Evolutionary conservation across 2,113 vertebrate genomes (phyloP), one percentile per base, ranked within the genome.

Genomic region (Pyxicephalus adspersus): DNA sequence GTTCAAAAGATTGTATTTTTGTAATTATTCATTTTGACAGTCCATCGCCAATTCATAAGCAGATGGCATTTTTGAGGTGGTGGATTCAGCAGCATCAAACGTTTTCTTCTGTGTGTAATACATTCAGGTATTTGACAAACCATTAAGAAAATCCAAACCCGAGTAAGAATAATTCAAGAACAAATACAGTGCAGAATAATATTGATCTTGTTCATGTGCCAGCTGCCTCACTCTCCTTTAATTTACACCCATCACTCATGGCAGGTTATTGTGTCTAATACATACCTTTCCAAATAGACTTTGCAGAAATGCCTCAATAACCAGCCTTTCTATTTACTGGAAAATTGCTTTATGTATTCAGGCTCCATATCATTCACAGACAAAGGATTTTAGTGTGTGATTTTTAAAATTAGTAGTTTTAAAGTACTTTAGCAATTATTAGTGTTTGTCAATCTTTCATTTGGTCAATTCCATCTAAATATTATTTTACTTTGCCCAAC

Each of bases 261-360:
- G 68, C 79, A 81, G 79, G 79, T 74, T 81, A 81, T 81, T 72
- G 79, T 74, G 60, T 81, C 79, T 81, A 57, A 64, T 81, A 81
- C 38, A 74, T 81, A 73, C 68, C 70, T 73, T 81, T 73, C 50
- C 60, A 81, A 81, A 81, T 81, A 74, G 79, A 81, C 79, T 81
- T 80, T 52, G 31, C 18, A 81, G 68, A 64, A 80, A 73, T 65
- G 68, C 68, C 70, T 81, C 66, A 72, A 26, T 71, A 57, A 67
- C 61, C 67, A 80, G 38, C 66, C 55, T 80, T 80, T 80, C 60
- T 64, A 50, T 45, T 54, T 73, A 81, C 68, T 81, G 26, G 79
- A 34, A 64, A 81, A 81, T 81, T 81, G 57, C 79, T 60, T 81
- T 74, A 26, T 55, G 7, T 64, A 28, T 19, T 65, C 17, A 55